A percentile compares a stretch with the other conserved stretches of the same genome.
These are phyloP conservation scores for Prenolepis imparis DNA, from an alignment of 2,888 invertebrate species.

Conservation along the genomic window DNA sequence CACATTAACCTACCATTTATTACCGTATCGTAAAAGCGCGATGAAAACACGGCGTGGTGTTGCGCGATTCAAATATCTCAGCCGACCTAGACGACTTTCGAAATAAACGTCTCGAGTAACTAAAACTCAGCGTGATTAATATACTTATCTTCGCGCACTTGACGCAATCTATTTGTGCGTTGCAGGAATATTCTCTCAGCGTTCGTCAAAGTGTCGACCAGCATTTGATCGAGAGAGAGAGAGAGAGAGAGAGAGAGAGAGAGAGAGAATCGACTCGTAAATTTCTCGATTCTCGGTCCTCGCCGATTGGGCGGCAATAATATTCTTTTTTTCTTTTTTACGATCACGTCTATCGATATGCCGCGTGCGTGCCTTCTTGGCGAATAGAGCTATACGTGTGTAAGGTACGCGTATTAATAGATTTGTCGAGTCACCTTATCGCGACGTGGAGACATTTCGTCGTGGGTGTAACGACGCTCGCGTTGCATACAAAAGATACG, in stretches of 20 bases:
- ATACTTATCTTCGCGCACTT: conserved; percentile 39
- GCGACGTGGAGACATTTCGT: conserved; percentile 28
- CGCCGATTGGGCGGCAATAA: background rate
- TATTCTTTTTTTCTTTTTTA: background rate
- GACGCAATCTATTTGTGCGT: conserved; percentile 39
- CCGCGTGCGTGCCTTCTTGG: conserved; percentile 4
- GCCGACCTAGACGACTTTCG: conserved; percentile 42
- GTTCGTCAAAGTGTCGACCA: background rate
- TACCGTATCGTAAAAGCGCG: background rate
- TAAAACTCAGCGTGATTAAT: conserved; percentile 45
- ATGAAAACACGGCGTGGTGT: background rate
- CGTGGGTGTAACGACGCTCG: conserved; percentile 48
- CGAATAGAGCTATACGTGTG: background rate
- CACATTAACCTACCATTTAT: background rate
- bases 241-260: too few relatives aligned
- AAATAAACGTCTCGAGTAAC: conserved; percentile 43
- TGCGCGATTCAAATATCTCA: conserved; percentile 25
- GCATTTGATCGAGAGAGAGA: conserved; percentile 22
- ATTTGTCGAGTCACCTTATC: conserved; percentile 44
- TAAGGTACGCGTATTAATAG: conserved; percentile 45
- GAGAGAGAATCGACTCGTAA: conserved; percentile 31
- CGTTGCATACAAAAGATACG: conserved; percentile 35
- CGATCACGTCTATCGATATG: conserved; percentile 17
- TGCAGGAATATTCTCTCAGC: conserved; percentile 21
- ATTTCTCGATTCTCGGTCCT: background rate